Evolutionary conservation across 2,797 vertebrate species (phyloP).

Genomic region (Acanthurus tractus): DNA sequence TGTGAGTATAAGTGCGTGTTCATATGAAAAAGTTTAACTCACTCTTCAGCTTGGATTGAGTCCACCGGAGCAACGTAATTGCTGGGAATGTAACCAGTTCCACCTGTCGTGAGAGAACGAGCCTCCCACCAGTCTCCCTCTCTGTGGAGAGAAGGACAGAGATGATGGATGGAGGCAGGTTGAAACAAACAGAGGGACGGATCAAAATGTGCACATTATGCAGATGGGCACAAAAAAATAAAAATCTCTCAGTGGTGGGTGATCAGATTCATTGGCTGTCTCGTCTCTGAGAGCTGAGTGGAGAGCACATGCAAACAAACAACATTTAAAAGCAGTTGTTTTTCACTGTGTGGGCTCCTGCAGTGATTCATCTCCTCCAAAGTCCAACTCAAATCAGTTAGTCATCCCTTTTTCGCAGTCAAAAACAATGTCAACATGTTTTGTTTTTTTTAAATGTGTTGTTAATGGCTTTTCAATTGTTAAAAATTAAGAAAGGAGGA

Average conservation of each 20-base stretch:
- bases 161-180: constrained; percentile 24
- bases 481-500: not conserved
- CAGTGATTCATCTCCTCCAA: constrained; percentile 21
- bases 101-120: constrained; percentile 96
- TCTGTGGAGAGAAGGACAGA: constrained; percentile 79
- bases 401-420: not conserved
- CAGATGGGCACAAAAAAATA: constrained; percentile 29
- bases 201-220: constrained; percentile 38
- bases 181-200: constrained; percentile 40
- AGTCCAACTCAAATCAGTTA: constrained; percentile 12
- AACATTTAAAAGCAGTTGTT: constrained; percentile 22
- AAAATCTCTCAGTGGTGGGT: constrained; percentile 1
- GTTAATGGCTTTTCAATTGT: not conserved
- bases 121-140: constrained; percentile 99
- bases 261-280: constrained; percentile 21
- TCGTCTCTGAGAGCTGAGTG: constrained; percentile 4
- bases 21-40: constrained; percentile 77
- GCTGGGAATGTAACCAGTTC: constrained; percentile 99
- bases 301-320: constrained; percentile 6
- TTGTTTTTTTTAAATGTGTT: constrained; percentile 5
- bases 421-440: not conserved
- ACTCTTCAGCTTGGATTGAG: constrained; percentile 99
- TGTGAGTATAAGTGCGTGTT: not conserved
- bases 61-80: constrained; percentile 99
- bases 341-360: constrained; percentile 22